Evolutionary conservation across 2,888 invertebrate genomes (phyloP), one percentile per base, ranked within the genome.

Genomic region (Chrysotoxum bicinctum): DNA sequence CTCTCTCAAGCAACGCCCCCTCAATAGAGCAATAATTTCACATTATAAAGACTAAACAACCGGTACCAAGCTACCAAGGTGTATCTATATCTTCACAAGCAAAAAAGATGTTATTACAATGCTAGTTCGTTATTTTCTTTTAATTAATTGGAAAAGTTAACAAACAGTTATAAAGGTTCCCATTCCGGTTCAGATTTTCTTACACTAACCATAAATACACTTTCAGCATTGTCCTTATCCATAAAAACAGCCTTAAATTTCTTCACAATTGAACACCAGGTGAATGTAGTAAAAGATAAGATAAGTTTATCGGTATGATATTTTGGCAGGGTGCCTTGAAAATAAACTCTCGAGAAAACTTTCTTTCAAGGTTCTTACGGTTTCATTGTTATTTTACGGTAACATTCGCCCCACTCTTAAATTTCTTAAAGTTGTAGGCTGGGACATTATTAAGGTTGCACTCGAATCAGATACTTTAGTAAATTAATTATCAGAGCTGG

Each of bases 91-190:
- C 16, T 32, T 10, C 2, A 9, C 14, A 14, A 16, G 37, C n/a
- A 9, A 21, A 60, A 52, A 66, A 66, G 2, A 62, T 54, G 45
- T 37, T 56, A n/a, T 68, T n/a, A 16, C 21, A 35, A 26, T 45
- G 48, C 21, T 2, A 37, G 30, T 52, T 43, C n/a, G 2, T 37
- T 66, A 16, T 54, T 32, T 79, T 66, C 50, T n/a, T 68, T 52
- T 69, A 75, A 80, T 80, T 80, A 80, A 80, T 80, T 80, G 75
- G 75, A 80, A 80, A 80, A 80, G 74, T 80, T 80, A 80, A 45
- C 68, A 68, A 80, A 74, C 68, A 74, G 52, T 10, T 48, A 60
- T 54, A 54, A 74, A 79, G 48, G 37, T 58, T 14, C 37, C 23
- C 7, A n/a, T 58, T 58, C 37, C 10, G 16, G 16, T 19, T 48